These are phyloP conservation scores for Acronicta alni DNA, from an alignment of 2,888 invertebrate genomes.

Conservation along the genomic window DNA sequence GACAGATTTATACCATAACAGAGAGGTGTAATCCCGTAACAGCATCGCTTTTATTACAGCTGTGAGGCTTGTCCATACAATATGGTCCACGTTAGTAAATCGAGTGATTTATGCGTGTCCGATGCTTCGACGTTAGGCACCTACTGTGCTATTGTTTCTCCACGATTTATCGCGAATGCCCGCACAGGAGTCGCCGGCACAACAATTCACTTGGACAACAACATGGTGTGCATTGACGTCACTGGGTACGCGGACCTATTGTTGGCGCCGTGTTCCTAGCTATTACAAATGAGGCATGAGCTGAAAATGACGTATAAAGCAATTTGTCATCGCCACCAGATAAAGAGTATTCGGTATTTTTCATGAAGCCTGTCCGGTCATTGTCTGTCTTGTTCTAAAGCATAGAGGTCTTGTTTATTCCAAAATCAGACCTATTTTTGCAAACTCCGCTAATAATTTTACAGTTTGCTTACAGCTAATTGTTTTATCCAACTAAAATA, in stretches of 20 bases:
- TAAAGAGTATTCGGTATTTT: slow-evolving; percentile 50
- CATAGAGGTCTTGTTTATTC: not conserved
- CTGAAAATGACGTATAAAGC: slow-evolving; percentile 65
- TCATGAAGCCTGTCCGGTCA: slow-evolving; percentile 22
- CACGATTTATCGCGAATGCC: slow-evolving; percentile 80
- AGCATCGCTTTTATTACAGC: slow-evolving; percentile 53
- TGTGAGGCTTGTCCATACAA: slow-evolving; percentile 73
- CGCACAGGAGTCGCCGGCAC: slow-evolving; percentile 65
- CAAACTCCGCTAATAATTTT: too few species aligned
- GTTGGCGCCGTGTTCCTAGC: slow-evolving; percentile 64
- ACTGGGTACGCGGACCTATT: slow-evolving; percentile 61
- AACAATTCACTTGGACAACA: slow-evolving; percentile 79
- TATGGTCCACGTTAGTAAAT: slow-evolving; percentile 70
- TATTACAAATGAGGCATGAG: slow-evolving; percentile 76
- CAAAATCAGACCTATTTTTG: too few species aligned
- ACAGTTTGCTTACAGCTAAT: too few species aligned
- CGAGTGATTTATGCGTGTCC: slow-evolving; percentile 81
- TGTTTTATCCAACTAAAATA: too few species aligned
- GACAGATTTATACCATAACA: slow-evolving; percentile 38
- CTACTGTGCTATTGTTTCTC: slow-evolving; percentile 82
- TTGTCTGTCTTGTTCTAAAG: slow-evolving; percentile 9
- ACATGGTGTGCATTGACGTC: slow-evolving; percentile 71
- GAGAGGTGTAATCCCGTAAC: slow-evolving; percentile 34
- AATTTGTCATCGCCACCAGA: slow-evolving; percentile 42
- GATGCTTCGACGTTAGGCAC: slow-evolving; percentile 70